These are phyloP conservation scores for Rhea pennata DNA, from an alignment of 2,113 vertebrate genomes.

Conservation along the genomic window DNA sequence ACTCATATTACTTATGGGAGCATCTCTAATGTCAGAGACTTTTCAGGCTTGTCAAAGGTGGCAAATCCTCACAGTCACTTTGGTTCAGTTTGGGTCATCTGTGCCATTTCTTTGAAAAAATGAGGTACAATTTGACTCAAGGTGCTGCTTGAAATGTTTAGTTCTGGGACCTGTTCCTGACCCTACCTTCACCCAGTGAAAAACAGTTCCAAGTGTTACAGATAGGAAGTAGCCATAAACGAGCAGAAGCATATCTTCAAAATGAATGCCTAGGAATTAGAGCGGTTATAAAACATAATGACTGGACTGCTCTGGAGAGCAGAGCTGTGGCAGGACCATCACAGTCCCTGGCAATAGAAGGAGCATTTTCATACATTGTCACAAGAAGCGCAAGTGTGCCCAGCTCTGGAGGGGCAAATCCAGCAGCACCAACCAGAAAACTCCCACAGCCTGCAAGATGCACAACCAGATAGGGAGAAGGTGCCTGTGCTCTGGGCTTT, in stretches of 20 bases:
- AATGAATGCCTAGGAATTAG: background rate
- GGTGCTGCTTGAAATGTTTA: background rate
- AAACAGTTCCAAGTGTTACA: background rate
- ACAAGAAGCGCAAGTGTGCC: background rate
- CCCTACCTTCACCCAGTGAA: background rate
- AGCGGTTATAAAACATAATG: background rate
- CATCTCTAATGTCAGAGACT: background rate
- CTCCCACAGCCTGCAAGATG: background rate
- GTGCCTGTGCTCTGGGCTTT: rapidly evolving
- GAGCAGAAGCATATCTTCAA: background rate
- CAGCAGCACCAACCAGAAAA: background rate
- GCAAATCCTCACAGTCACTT: background rate
- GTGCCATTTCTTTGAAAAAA: background rate
- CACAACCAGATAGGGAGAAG: background rate
- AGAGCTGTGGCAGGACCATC: background rate
- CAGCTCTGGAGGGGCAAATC: background rate
- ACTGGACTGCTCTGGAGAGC: background rate
- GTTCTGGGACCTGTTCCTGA: background rate
- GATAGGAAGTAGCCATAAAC: background rate
- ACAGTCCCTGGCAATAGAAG: background rate
- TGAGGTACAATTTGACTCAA: background rate
- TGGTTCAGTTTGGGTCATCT: background rate
- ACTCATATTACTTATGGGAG: background rate
- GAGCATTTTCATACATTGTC: background rate
- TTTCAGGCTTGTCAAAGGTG: background rate